phyloP scores from a whole-genome alignment of 92 coral and sea anemone species.

The Bergia sp. region DNA sequence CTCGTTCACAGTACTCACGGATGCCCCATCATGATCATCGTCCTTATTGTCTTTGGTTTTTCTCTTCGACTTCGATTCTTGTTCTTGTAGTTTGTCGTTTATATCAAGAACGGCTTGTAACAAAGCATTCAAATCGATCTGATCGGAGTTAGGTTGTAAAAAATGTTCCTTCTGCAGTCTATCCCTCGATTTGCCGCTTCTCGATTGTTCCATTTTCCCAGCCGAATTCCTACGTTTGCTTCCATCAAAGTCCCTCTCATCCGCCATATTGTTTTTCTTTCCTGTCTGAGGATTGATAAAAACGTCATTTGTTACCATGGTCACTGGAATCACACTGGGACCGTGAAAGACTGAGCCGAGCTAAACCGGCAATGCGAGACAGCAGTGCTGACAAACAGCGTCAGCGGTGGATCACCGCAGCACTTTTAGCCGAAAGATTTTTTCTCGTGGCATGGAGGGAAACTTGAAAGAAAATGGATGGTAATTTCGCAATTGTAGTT shows the following conservation, averaged over 20 bases:
- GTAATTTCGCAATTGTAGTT: conserved; percentile 53
- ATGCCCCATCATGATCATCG: conserved; percentile 46
- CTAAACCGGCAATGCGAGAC: not conserved
- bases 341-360: conserved; percentile 22
- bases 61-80: conserved; percentile 40
- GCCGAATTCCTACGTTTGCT: conserved; percentile 47
- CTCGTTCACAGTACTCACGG: conserved; percentile 52
- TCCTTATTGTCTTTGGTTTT: conserved; percentile 5
- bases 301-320: conserved; percentile 38
- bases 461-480: conserved; percentile 94
- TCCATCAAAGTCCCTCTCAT: not conserved
- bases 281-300: not conserved
- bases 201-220: conserved; percentile 47
- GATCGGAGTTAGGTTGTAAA: conserved; percentile 92
- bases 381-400: conserved; percentile 10
- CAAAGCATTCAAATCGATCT: conserved; percentile 84
- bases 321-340: conserved; percentile 1
- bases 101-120: conserved; percentile 97
- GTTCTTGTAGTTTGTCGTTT: conserved; percentile 78
- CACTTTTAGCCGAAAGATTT: conserved; percentile 73
- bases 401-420: conserved; percentile 42
- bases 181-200: conserved; percentile 58
- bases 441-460: conserved; percentile 99
- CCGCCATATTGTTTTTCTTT: conserved; percentile 67
- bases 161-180: conserved; percentile 85